Evolutionary conservation across 30 jellyfish, hydroid and myxozoan genomes (phyloP), one percentile per base, ranked within the genome.

Genomic region (Cassiopea xamachana): DNA sequence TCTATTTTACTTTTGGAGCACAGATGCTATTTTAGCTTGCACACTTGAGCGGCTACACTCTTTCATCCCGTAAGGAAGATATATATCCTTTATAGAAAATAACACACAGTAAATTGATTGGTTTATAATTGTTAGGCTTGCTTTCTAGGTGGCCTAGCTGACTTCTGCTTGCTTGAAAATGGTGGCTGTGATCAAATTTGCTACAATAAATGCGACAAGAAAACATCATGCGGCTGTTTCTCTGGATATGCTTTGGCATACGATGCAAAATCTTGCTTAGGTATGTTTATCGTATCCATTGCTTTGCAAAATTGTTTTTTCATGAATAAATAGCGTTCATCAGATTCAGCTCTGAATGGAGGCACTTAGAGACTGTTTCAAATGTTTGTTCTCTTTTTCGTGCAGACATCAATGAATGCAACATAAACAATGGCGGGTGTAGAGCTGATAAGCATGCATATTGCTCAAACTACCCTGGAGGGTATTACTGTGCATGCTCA

Each of bases 181-280:
- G 99, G 99, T 75, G 99, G 99, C 60, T 96, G 99, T 71, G 98
- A 92, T 48, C 99, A 96, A 50, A 85, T 96, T 3, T 96, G 99
- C 84, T 75, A 43, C 91, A 96, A 96, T 74, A 82, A 89, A 77
- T 96, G 99, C 76, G 98, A 94, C 78, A 85, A 93, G 79, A 80
- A 77, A 72, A 89, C 98, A 47, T 44, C 98, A 3, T 96, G 99
- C 60, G 94, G 98, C 48, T 96, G 99, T 77, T 45, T 82, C 46
- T 97, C 98, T 16, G 99, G 99, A 13, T 96, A 82, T 80, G 46
- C 19, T 2, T 73, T 96, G 61, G 99, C 99, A 7, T 96, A 96
- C 77, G 99, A 96, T 64, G 88, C 93, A 76, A 96, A 90, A 73
- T 64, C 97, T 2, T 96, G 99, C 82, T n/a, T 96, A 19, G 99